Evolutionary conservation across 2,113 vertebrate species (phyloP), one percentile per base, ranked within the genome.

Genomic region (Pitta sordida): DNA sequence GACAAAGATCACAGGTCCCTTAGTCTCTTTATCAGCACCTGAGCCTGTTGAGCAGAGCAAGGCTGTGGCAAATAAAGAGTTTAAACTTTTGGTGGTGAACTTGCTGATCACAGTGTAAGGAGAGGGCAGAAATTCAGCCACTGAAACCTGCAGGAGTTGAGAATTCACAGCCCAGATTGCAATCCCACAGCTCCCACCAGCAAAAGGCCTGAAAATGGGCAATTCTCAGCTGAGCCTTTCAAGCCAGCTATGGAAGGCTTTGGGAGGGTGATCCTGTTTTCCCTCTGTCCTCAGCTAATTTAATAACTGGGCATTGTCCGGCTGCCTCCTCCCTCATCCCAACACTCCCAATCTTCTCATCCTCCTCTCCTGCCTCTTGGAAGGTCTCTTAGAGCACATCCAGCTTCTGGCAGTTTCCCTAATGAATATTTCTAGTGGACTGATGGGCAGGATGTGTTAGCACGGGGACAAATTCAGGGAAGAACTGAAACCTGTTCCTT

Each of bases 1-100:
- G 70, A 39, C 81, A 69, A 24, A 73, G 83, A 89, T 91, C 81
- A 30, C n/a, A 69, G 10, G 36, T 29, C 49, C 39, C 65, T 49
- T 73, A 63, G 68, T 88, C 80, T 86, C 58, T 88, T 7, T 64
- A 73, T 94, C 92, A 89, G 49, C 69, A 82, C 65, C 74, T 94
- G 83, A 43, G 39, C 5, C 3, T 5, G 44, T 68, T 29, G 37
- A 32, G 74, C 51, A 58, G 56, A 89, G 77, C 41, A 37, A 58
- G 89, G 88, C 78, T 93, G 51, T 65, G 44, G 32, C 77, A 87
- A 75, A 87, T 64, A 27, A 55, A 71, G 29, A 49, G 44, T 39
- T 73, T 49, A 46, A 55, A 78, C 65, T 58, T 60, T 26, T 29
- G 44, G 48, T 84, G 21, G 46, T 91, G 76, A 91, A 82, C 32